phyloP scores from a whole-genome alignment of 2,888 invertebrate species.

The Salpingus planirostris region DNA sequence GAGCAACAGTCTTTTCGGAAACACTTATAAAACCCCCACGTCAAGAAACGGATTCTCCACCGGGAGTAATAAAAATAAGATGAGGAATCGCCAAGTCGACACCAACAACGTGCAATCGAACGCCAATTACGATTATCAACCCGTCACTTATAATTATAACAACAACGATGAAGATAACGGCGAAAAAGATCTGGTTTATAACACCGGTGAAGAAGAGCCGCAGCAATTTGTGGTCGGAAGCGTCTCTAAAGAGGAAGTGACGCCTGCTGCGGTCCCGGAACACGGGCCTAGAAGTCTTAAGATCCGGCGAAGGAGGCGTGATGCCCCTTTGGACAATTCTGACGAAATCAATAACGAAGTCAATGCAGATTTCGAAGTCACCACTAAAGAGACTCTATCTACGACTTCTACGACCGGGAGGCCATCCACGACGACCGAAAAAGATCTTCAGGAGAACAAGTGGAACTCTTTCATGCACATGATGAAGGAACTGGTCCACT shows the following conservation, averaged over 20 bases:
- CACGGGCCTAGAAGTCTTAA: conserved; percentile 50
- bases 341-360: conserved; percentile 9
- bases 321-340: conserved; percentile 5
- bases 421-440: conserved; percentile 12
- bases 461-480: conserved; percentile 48
- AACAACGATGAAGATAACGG: conserved; percentile 12
- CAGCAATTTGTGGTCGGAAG: conserved; percentile 58
- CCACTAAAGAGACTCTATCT: conserved; percentile 4
- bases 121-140: conserved; percentile 8
- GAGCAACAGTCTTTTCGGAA: conserved; percentile 18
- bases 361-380: conserved; percentile 2
- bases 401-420: conserved; percentile 13
- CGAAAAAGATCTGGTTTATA: conserved; percentile 22
- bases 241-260: conserved; percentile 50
- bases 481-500: conserved; percentile 55
- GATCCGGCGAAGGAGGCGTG: conserved; percentile 17
- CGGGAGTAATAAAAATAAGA: too few relatives aligned
- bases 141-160: conserved; percentile 12
- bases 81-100: conserved; percentile 26
- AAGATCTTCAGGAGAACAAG: conserved; percentile 18
- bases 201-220: conserved; percentile 19
- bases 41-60: conserved; percentile 17
- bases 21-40: conserved; percentile 21
- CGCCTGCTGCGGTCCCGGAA: conserved; percentile 55
- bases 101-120: not conserved